Evolutionary conservation across 2,113 vertebrate species (phyloP).

Genomic region (Elachura formosa): DNA sequence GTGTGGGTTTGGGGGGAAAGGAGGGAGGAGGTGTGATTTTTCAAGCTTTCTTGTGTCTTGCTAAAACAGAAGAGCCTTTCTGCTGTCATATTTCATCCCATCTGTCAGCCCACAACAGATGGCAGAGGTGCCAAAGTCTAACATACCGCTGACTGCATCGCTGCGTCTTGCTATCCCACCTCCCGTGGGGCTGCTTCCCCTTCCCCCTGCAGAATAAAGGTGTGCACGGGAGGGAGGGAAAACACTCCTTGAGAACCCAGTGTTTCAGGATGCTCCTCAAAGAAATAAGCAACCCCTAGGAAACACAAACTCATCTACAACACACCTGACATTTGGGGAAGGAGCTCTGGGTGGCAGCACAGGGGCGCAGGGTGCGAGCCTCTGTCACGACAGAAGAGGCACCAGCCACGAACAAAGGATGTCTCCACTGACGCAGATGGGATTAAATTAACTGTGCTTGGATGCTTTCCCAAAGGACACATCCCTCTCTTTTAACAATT

Average conservation of each 20-base stretch:
- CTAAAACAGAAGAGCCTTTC: conserved; percentile 73
- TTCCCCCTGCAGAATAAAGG: conserved; percentile 27
- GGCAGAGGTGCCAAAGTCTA: conserved; percentile 70
- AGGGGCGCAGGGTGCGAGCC: fast-evolving
- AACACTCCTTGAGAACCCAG: neutral
- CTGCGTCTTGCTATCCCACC: conserved; percentile 32
- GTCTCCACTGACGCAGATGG: neutral
- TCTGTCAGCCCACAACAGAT: conserved; percentile 75
- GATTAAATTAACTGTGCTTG: conserved; percentile 36
- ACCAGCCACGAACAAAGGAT: conserved; percentile 5
- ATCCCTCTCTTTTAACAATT: neutral
- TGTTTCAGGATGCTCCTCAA: neutral
- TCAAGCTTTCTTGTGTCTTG: conserved; percentile 69
- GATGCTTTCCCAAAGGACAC: conserved; percentile 21
- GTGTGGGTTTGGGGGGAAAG: conserved; percentile 59
- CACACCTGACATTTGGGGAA: neutral
- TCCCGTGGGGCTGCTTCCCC: conserved; percentile 23
- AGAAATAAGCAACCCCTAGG: neutral
- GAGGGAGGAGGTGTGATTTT: conserved; percentile 72
- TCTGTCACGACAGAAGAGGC: fast-evolving
- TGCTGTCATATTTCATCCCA: conserved; percentile 73
- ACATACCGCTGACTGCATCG: conserved; percentile 55
- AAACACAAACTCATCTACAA: neutral
- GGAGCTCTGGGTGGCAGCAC: fast-evolving
- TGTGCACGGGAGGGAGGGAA: neutral